Evolutionary conservation across 2,888 invertebrate genomes (phyloP), one percentile per base, ranked within the genome.

Genomic region (Smittia sp.): DNA sequence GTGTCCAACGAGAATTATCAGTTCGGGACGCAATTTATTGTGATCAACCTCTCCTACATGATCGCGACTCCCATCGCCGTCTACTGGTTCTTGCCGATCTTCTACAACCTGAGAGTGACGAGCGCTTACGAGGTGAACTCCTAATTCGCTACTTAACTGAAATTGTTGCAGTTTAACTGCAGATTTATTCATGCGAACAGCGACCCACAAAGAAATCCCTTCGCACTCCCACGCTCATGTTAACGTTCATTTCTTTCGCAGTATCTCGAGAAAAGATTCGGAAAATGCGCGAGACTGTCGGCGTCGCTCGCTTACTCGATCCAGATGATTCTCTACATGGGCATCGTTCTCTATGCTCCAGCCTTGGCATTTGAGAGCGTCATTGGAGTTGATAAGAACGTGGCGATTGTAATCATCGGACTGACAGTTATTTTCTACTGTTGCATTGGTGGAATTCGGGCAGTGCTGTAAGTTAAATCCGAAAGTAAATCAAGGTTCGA

Each of bases 321-420:
- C 52, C 97, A 98, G 84, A 93, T 96, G 90, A 87, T 95, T 77
- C 84, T 94, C 20, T 94, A 94, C 77, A 93, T 93, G 85, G 93
- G 96, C 0, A 92, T 98, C 77, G 97, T 96, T 20, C 83, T 98
- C 9, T 98, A 94, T 81, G 96, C 97, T 0, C 97, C 98, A 1
- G 92, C 97, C 0, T 85, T 98, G 76, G 96, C 96, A 0, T 81
- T 98, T 20, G 92, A 92, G 80, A 88, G 96, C 1, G 90, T 94
- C 38, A 93, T 93, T 0, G 92, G 92, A 13, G 83, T 93, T 7
- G 87, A 88, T 75, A 87, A 89, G 82, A 80, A 87, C 27, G 84
- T 87, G 75, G 92, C 93, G 0, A 91, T 94, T 13, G 25, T 74
- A 4, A 58, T 69, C 1, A 63, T 74, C 58, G 63, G 97, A 25